phyloP scores from a whole-genome alignment of 2,113 vertebrate species.

The Tylochromis polylepis region DNA sequence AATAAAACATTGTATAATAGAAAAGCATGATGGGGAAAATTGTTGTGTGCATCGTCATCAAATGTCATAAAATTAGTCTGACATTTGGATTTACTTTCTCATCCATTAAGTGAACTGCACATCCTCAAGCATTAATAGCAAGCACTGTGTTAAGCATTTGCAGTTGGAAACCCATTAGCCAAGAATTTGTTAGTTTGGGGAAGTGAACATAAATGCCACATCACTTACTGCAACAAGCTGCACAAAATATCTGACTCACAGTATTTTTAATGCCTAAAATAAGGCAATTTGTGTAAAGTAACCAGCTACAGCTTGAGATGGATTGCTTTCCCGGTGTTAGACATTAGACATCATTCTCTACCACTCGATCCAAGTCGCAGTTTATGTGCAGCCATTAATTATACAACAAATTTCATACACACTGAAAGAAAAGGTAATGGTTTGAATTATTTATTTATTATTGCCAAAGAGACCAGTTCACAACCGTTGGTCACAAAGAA shows the following conservation, averaged over 20 bases:
- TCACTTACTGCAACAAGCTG: neutral
- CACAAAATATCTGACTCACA: neutral
- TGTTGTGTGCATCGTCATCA: neutral
- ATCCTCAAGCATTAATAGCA: neutral
- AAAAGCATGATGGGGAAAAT: neutral
- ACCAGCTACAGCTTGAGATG: neutral
- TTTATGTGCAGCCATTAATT: neutral
- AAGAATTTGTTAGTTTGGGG: neutral
- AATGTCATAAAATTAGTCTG: conserved; percentile 40
- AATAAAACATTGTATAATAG: neutral
- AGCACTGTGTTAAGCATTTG: neutral
- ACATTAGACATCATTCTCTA: neutral
- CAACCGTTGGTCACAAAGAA: neutral
- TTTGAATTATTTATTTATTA: neutral
- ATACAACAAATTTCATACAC: neutral
- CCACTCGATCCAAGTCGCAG: neutral
- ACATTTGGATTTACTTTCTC: conserved; percentile 22
- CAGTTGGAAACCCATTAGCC: neutral
- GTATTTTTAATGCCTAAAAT: neutral
- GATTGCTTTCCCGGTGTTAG: neutral
- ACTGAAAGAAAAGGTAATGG: neutral
- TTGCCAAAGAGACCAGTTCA: neutral
- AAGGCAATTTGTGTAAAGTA: neutral
- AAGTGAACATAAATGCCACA: neutral
- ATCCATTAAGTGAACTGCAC: conserved; percentile 3